These are phyloP conservation scores for Clarias gariepinus DNA, from an alignment of 2,113 vertebrate genomes.

Conservation along the genomic window DNA sequence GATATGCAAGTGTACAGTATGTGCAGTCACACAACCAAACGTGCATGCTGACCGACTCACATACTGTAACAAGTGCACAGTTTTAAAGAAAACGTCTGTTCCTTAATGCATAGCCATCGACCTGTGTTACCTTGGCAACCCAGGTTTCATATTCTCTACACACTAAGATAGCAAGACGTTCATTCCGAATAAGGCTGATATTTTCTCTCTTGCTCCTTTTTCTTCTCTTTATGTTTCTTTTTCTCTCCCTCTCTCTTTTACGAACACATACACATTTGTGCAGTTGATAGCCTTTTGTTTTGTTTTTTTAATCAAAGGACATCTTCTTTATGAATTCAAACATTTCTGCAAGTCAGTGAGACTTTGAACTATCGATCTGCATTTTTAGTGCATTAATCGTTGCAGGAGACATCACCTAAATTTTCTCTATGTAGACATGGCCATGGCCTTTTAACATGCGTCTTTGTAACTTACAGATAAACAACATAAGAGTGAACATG, in stretches of 20 bases:
- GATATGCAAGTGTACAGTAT: background rate
- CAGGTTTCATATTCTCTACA: constrained; percentile 72
- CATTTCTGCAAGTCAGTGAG: background rate
- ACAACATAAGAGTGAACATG: background rate
- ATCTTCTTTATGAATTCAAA: background rate
- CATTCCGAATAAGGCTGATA: constrained; percentile 36
- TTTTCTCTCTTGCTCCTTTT: background rate
- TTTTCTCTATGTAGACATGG: background rate
- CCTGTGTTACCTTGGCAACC: constrained; percentile 71
- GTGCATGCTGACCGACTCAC: background rate
- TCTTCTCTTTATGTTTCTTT: background rate
- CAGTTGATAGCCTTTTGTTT: constrained; percentile 47
- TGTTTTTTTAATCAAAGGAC: constrained; percentile 52
- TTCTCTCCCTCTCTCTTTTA: background rate
- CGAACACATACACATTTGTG: constrained; percentile 34
- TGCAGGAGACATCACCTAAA: background rate
- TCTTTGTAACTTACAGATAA: background rate
- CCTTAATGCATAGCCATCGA: constrained; percentile 70
- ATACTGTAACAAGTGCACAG: constrained; percentile 54
- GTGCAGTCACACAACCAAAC: background rate
- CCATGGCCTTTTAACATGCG: background rate
- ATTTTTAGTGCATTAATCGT: background rate
- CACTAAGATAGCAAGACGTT: constrained; percentile 61
- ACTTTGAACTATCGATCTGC: background rate
- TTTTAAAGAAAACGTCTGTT: constrained; percentile 56